Evolutionary conservation across 2,888 invertebrate genomes (phyloP), one percentile per base, ranked within the genome.

Genomic region (Sisyra nigra): DNA sequence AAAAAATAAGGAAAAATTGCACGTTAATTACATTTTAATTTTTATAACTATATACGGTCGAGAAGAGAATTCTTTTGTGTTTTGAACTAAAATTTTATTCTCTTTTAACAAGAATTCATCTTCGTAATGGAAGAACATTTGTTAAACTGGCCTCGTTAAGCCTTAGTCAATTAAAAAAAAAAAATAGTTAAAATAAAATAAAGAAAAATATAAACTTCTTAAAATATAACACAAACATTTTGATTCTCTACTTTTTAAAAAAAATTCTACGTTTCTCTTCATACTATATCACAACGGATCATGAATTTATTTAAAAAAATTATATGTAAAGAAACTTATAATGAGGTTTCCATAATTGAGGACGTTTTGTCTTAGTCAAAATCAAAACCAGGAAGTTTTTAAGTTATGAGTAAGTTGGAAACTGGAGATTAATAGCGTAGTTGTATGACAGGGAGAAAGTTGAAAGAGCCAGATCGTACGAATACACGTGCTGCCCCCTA

Each of bases 111-210:
- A 10, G 39, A 24, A n/a, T 19, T 24, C 10, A 19, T 10, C 18
- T 3, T 24, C 49, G 44, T 60, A n/a, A n/a, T n/a, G 61, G 62
- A 62, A 62, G 62, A 61, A 61, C 62, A 53, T 53, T 57, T 60
- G 60, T 54, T 53, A 52, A 61, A 61, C 59, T 61, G 62, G 61
- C 61, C 60, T 55, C 61, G 58, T 55, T 47, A 53, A 39, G 61
- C 61, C 61, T 60, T 60, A 57, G 55, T 58, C 57, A 57, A 57
- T 49, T 24, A 24, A 57, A 40, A 39, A 40, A 33, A 32, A 38
- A 29, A 17, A 38, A 29, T n/a, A 52, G 50, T 43, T 29, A 19
- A 43, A 13, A 19, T 39, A 44, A 39, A 44, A 9, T n/a, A 24
- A 46, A 41, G 48, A 46, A 38, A 30, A 24, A 17, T n/a, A n/a